phyloP scores from a whole-genome alignment of 2,113 vertebrate species.

The Dromaius novaehollandiae region DNA sequence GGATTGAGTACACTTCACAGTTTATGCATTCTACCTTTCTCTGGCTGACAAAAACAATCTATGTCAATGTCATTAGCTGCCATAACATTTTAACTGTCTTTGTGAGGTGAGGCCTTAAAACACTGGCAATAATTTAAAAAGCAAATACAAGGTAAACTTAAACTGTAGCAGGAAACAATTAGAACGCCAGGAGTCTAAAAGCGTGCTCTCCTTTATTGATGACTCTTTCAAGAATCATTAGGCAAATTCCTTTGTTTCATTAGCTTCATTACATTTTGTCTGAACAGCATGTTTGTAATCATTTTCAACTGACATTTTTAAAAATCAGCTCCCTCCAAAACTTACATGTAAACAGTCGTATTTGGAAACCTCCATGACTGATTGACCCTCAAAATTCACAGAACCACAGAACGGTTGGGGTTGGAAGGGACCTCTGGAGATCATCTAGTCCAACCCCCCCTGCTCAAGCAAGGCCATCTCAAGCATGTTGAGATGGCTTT shows the following conservation, averaged over 20 bases:
- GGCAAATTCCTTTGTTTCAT: background rate
- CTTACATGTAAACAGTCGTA: background rate
- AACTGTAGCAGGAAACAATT: background rate
- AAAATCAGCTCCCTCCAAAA: background rate
- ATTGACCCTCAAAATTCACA: no score
- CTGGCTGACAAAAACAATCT: background rate
- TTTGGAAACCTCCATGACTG: background rate
- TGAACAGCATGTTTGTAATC: background rate
- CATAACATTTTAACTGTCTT: conserved; percentile 17
- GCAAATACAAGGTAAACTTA: background rate
- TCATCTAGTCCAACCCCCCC: no score
- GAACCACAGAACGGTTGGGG: no score
- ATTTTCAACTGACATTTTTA: background rate
- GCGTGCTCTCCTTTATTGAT: background rate
- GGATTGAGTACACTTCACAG: background rate
- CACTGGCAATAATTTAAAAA: background rate
- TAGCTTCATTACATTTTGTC: background rate
- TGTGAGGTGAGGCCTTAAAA: background rate
- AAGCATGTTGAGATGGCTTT: no score
- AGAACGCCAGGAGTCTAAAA: background rate
- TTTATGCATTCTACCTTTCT: background rate
- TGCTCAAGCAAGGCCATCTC: no score
- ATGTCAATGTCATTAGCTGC: background rate
- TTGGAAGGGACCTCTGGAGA: no score
- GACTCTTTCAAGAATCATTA: conserved; percentile 13